Base-by-base conservation (phyloP, 2,113 vertebrate species). In the Perca fluviatilis region DNA sequence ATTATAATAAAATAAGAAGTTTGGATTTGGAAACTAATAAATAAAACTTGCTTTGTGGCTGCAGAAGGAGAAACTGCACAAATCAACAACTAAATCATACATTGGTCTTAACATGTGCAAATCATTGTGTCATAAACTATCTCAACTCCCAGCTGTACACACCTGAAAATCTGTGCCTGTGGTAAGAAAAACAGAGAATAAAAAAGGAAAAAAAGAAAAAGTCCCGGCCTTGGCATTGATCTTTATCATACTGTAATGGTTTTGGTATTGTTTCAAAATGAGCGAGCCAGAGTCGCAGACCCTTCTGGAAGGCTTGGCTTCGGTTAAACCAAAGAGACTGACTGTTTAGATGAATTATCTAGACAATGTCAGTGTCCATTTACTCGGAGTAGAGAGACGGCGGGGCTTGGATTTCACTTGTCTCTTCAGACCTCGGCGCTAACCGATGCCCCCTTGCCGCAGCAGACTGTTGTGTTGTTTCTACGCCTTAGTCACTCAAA, bases 291-390 rank as follows among this genome's bases (percentile, higher is more conserved):
- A 88, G 86, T 91, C 80, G 7, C 78, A 46, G 77, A 84, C 84
- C 84, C 82, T 80, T 87, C 77, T 88, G 85, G 87, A 89, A 88
- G 74, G 36, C 74, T 90, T 74, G 82, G 86, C 80, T 90, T 79
- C 63, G 15, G 81, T 89, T 92, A 93, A 95, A 91, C 88, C 88
- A 73, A 92, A 89, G 92, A 94, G 94, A 94, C 89, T 91, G 92
- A 87, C 88, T 95, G 95, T 95, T 95, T 93, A 88, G 89, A 93
- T 92, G 85, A 94, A 94, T 93, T 94, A 95, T 94, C 91, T 92
- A 91, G 94, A 95, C 94, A 93, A 86, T 90, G 95, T 95, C 95
- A 92, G 86, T 91, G 90, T 89, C 90, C 86, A 95, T 95, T 95
- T 94, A 84, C 89, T 76, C 43, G 89, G 92, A 95, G 89, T 36